Base-by-base conservation (phyloP, 2,888 invertebrate species). In the Cheilosia scutellata region DNA sequence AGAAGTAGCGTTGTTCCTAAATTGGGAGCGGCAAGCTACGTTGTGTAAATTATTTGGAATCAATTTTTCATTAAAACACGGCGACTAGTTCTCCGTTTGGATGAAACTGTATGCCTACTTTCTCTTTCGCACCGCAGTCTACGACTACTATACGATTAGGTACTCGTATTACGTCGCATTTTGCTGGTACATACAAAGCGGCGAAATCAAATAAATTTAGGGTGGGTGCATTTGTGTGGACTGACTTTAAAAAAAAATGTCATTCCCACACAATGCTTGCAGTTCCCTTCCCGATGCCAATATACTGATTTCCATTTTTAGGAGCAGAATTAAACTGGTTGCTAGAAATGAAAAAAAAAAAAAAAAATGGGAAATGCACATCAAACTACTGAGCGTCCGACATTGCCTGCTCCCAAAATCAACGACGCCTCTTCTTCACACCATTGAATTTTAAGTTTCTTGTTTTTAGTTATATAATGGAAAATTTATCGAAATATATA, bases 391-490 rank as follows among this genome's bases (percentile, higher is more conserved):
- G 40, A 63, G 33, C 29, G 47, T 29, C 4, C 4, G 27, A 31
- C 9, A 40, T 29, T 66, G 44, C 44, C 44, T 44, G 57, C 55
- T 70, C 57, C 70, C 57, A 57, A 25, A 2, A 5, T 27, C 11
- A 49, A 49, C 44, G 47, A 74, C 63, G 63, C 74, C 63, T 47
- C 16, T 62, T 74, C 62, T 75, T 65, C 65, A 65, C 75, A 74
- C 74, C 62, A 63, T 62, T 4, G 16, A 9, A 29, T 42, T 51
- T 71, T 25, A 1, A 7, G 25, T 40, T 33, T 71, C 33, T 25
- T 25, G 27, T 63, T 44, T 49, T 33, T 7, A 57, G 16, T 76
- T 76, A 70, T 25, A n/a, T 63, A 78, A 78, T 62, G 49, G 55
- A 58, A 49, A 27, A 53, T 40, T 13, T 33, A 31, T 16, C 7